Percentiles rank a stretch among this genome's conserved stretches.
phyloP scores from a whole-genome alignment of 2,113 vertebrate genomes.

The Machaerirhynchus nigripectus region DNA sequence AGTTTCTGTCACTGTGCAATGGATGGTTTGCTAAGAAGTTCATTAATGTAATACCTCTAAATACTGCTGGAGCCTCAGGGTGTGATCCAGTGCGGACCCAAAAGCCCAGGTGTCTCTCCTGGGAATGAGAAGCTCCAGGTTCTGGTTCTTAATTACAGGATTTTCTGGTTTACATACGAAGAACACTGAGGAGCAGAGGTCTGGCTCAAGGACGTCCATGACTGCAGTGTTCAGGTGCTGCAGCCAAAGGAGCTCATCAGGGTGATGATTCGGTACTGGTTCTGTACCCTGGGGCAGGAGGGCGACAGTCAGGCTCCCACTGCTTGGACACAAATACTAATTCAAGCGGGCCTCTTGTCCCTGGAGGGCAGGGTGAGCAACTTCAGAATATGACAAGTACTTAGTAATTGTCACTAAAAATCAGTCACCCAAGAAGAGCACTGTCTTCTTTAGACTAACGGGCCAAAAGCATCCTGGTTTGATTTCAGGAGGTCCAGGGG shows the following conservation, averaged over 20 bases:
- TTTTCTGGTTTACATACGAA: background rate
- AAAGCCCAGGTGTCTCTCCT: background rate
- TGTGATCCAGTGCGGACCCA: background rate
- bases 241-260: background rate
- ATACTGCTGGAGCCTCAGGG: background rate
- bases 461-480: background rate
- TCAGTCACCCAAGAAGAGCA: background rate
- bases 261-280: background rate
- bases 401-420: slow-evolving; percentile 17
- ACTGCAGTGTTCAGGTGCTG: background rate
- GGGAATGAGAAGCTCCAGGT: background rate
- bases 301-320: background rate
- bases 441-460: background rate
- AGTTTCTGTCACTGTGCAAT: background rate
- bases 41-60: background rate
- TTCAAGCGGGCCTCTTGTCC: background rate
- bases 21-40: background rate
- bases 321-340: background rate
- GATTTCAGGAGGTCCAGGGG: background rate
- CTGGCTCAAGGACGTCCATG: background rate
- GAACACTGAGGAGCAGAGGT: background rate
- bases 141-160: background rate
- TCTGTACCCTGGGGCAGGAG: background rate
- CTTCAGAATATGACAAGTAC: slow-evolving; percentile 8
- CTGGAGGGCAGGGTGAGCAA: background rate